Base-by-base conservation (phyloP, 2,797 vertebrate species). In the Heteromormyrus szaboi region DNA sequence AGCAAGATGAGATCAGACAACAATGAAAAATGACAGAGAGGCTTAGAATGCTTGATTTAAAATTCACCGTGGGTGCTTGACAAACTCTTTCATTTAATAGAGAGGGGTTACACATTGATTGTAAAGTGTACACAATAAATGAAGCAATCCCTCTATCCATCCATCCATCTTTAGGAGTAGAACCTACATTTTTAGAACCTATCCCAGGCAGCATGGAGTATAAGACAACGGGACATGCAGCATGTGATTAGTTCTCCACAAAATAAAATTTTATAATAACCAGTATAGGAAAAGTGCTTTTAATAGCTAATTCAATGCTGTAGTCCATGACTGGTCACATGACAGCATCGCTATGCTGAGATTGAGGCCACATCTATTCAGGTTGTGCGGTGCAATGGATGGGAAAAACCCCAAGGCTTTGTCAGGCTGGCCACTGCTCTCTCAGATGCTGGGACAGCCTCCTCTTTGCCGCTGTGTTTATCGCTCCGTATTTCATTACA, bases 21-120 rank as follows among this genome's bases (percentile, higher is more conserved):
- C 81, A 50, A 22, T 91, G 92, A 93, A 91, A 92, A 92, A 90
- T 93, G 93, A 92, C 68, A 89, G 92, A 91, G 91, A 88, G 89
- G 89, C 89, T 93, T 92, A 91, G 91, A 89, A 90, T 90, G 89
- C 92, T 88, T 92, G n/a, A 85, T 54, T 29, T 84, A 25, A 46
- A 84, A 91, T 22, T 90, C 89, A 89, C 44, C 17, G 44, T 83
- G 91, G 91, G 37, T 89, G 89, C 90, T 91, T 90, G 84, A 88
- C 33, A 68, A 62, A 88, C 17, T 22, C 8, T 33, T 5, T 17
- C 72, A 85, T 72, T 68, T 65, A 53, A 54, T 37, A 88, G 29
- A 59, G 41, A 46, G 79, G 37, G 19, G 37, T 44, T 83, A 48
- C 37, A 83, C 17, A 19, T 83, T 83, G 68, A 83, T 48, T 83